Evolutionary conservation across 2,113 vertebrate species (phyloP), one percentile per base, ranked within the genome.

Genomic region (Amblyornis subalaris): DNA sequence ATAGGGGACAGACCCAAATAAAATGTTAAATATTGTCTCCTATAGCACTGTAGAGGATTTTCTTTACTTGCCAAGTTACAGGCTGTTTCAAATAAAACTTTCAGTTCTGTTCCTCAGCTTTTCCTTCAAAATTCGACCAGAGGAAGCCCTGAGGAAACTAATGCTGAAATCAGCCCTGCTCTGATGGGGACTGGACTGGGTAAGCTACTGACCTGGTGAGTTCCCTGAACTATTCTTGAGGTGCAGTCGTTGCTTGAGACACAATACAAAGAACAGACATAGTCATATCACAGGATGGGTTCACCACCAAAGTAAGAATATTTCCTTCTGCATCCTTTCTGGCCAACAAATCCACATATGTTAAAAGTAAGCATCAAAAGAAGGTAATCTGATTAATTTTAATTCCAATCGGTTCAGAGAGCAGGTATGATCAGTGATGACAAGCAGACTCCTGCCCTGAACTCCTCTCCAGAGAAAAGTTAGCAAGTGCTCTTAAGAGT

Each of bases 1-100:
- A 24, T 0, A 7, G 16, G 22, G 42, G 18, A 78, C 0, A 60
- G 28, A 20, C 9, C n/a, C 40, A 12, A 5, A 15, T 3, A 62
- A 80, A 73, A 58, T 7, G 2, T 29, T 51, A 16, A 61, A 42
- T 67, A 42, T 4, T 75, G 19, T 47, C 18, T 54, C 38, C 40
- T 67, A 0, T 16, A 64, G 29, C 5, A 18, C 28, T 53, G 24
- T 7, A 28, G n/a, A 75, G 24, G 26, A 47, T 50, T 71, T 83
- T 40, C 24, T 66, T 85, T 48, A 36, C 24, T 51, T 80, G 51
- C 26, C 3, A 31, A 71, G 51, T 51, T 89, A 55, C 10, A 29
- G 11, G 12, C 14, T 71, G 20, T 48, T 87, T 74, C 65, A 78
- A 87, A 67, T 3, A 91, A 21, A 89, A 60, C 25, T 57, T 91